Evolutionary conservation across 1,140 invertebrate genomes (phyloP), one percentile per base, ranked within the genome.

Genomic region (Venustaconcha ellipsiformis): DNA sequence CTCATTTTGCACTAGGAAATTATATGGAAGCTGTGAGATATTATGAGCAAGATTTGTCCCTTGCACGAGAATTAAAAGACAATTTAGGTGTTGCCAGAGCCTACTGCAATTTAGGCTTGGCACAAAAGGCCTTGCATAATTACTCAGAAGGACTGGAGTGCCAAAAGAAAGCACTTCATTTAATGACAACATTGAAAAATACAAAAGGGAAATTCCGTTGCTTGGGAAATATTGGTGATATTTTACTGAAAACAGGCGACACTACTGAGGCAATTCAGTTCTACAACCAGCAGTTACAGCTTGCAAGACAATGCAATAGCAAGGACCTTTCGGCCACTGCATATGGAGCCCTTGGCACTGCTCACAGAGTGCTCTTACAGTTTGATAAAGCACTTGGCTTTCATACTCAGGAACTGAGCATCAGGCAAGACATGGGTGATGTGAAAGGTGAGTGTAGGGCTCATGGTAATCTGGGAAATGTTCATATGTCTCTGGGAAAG

Each of bases 1-100:
- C 96, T 1, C 96, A 99, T 91, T 98, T 97, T 86, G 97, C 96
- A 82, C 92, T 99, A 26, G 96, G 95, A 15, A 98, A 98, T 91
- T 97, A 95, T 89, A 92, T 95, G 60, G 96, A 97, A 87, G 96
- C 97, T 13, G 95, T 98, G 12, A 92, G 95, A 78, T 98, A 98
- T 89, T 99, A 99, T 86, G 96, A 99, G 88, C 96, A 98, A 92
- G 97, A 98, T 89, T 91, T 99, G 79, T 95, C 95, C 3, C 91
- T 99, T 73, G 96, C 96, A 71, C 96, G 97, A 91, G 96, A 98
- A 89, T 91, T 97, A 56, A 95, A 97, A 90, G 96, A 98, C 88
- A 95, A 96, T 87, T 94, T 95, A 89, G 96, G 95, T 79, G 96
- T 98, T 94, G 96, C 94, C 0, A 91, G 96, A 73, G 96, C 96